Evolutionary conservation across 2,888 invertebrate genomes (phyloP), one percentile per base, ranked within the genome.

Genomic region (Tetragonula carbonaria): DNA sequence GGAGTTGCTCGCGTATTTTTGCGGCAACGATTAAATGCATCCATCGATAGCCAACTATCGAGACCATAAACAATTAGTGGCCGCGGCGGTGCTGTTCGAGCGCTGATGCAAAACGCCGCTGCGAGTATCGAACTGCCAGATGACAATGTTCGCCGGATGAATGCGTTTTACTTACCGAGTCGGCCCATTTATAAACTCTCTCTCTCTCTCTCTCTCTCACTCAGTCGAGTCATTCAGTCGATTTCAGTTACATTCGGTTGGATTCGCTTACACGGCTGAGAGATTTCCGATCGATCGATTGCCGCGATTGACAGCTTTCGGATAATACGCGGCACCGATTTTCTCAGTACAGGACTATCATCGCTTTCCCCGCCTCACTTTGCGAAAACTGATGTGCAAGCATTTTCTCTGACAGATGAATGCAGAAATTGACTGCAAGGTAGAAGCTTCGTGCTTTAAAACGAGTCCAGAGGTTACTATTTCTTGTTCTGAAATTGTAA

Each of bases 1-100:
- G n/a, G 82, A 73, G 68, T 55, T 57, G 72, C 16, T 33, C 14
- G 55, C 38, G 14, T 83, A 82, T 83, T 83, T 83, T 88, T 84
- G 83, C 83, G 78, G 82, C 74, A 78, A 80, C 82, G 78, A 78
- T 81, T 82, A 88, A 90, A 87, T 90, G 87, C 82, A 75, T 74
- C 78, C 73, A 77, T 80, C 28, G 23, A 18, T 59, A n/a, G 84
- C 76, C 78, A 80, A 74, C 80, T 68, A 78, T 67, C n/a, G 11
- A 28, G 51, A 78, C 81, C 80, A 73, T 74, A 63, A 76, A 83
- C 72, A 83, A 82, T 83, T 83, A 82, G 55, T 55, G 23, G 51
- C 53, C 23, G 53, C 51, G 28, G 8, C 28, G 16, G 16, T 62
- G 62, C 72, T 57, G 67, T 18, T 76, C 23, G 67, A 72, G 68